Evolutionary conservation across 2,888 invertebrate species (phyloP), one percentile per base, ranked within the genome.

Genomic region (Exocentrus adspersus): DNA sequence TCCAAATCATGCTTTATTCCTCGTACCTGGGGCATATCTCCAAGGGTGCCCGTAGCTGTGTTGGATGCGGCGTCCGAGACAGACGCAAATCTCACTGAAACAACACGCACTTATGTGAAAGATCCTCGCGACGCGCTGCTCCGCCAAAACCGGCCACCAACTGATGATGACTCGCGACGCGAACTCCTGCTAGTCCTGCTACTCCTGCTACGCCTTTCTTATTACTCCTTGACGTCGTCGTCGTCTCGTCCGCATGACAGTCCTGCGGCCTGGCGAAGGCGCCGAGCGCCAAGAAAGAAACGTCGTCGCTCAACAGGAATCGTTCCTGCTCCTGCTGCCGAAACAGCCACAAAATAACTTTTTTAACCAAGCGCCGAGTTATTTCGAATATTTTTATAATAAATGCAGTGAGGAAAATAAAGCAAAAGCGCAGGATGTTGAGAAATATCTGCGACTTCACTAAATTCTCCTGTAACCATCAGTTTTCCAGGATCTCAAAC

Each of bases 11-110:
- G n/a, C n/a, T n/a, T n/a, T n/a, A n/a, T n/a, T n/a, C n/a, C n/a
- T n/a, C n/a, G 43, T 59, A 59, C 59, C 59, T 59, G 59, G 50
- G 59, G 59, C 59, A 59, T 59, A 10, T 59, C 41, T 48, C 30
- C 41, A 12, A 14, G 16, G 43, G n/a, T n/a, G n/a, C 1, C 16
- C 20, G 16, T 6, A 16, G 10, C 10, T 17, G 10, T 9, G 3
- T 14, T 2, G 10, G 45, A n/a, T 14, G 9, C 57, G 19, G 45
- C 57, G 46, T 14, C 57, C 5, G n/a, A 56, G 14, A 56, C n/a
- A 24, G 45, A 42, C 28, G 56, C 41, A 14, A 57, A 16, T n/a
- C 37, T 37, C 46, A 57, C 57, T 10, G 24, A 16, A 30, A 17
- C 12, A 24, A 46, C 32, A 45, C 37, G 17, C 45, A 57, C 57